Evolutionary conservation across 2,113 vertebrate species (phyloP), one percentile per base, ranked within the genome.

Genomic region (Neomonachus schauinslandi): DNA sequence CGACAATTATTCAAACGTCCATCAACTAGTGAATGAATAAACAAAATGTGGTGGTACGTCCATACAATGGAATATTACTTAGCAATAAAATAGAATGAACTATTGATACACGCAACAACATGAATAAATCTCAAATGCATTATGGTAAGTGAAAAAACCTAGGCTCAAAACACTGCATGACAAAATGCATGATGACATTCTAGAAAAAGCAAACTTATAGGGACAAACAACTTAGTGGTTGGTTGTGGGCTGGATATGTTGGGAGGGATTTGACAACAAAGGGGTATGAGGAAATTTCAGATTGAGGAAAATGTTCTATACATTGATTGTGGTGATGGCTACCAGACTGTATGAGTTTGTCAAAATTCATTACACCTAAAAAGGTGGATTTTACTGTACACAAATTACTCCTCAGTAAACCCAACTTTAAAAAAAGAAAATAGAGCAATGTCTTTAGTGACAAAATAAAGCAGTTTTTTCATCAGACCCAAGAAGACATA

Each of bases 401-500:
- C 28, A 83, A 83, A 81, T 80, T 83, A 36, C 51, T 81, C 51
- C 7, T 74, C 69, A 96, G 84, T 67, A 91, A 92, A 90, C 26
- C 1, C 42, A 24, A 85, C 8, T 82, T 71, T 55, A 36, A 53
- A 36, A 57, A 77, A 61, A 81, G 13, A 94, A 94, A 85, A 31
- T 19, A 85, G 67, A 69, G 42, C 76, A 79, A 91, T 16, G 16
- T 39, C 28, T 63, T 82, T n/a, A 77, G 85, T 83, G 42, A 91
- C 36, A 39, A 97, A 88, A 39, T 31, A 53, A 93, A 91, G 36
- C 46, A 74, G 53, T 22, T 63, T 91, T 92, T 63, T 65, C 24
- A 65, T 86, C 74, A 67, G 42, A 21, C 76, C 63, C 69, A 96
- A 97, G 95, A 97, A 97, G 98, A 97, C 90, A 90, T 61, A 67